A percentile compares a stretch with the other conserved stretches of the same genome.
Evolutionary conservation across 1,140 invertebrate genomes (phyloP).

Genomic region (Drosophila simulans): DNA sequence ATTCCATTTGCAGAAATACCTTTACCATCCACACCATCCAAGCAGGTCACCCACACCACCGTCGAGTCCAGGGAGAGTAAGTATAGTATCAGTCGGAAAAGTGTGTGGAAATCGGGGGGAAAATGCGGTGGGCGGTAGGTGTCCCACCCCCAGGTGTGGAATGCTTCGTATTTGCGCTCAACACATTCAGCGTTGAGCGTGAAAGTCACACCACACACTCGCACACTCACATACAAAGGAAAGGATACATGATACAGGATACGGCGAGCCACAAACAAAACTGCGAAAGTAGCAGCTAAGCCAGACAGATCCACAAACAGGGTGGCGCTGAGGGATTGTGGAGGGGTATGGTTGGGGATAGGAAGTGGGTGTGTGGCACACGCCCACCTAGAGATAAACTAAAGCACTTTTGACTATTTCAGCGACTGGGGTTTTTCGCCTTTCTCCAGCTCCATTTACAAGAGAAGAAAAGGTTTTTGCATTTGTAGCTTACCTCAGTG

Average conservation of each 20-base stretch:
- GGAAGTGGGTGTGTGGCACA: constrained; percentile 22
- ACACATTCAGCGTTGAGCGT: constrained; percentile 65
- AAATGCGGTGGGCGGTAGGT: neutral
- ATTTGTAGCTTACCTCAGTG: neutral
- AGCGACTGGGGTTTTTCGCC: constrained; percentile 59
- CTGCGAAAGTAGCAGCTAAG: constrained; percentile 81
- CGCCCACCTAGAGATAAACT: constrained; percentile 74
- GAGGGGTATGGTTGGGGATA: neutral
- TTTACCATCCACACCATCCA: constrained; percentile 84
- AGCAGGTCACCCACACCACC: constrained; percentile 83
- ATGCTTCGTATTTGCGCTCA: constrained; percentile 66
- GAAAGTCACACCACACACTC: constrained; percentile 76
- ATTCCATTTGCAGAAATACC: constrained; percentile 84
- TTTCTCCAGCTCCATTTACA: constrained; percentile 4
- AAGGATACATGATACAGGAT: constrained; percentile 70
- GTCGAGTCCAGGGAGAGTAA: constrained; percentile 84
- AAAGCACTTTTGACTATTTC: constrained; percentile 83
- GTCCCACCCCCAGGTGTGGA: neutral
- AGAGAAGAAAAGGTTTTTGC: neutral
- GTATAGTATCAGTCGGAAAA: constrained; percentile 70
- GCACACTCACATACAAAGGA: constrained; percentile 7
- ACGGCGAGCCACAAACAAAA: constrained; percentile 81
- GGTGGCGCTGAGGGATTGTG: neutral
- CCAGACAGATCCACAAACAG: constrained; percentile 73
- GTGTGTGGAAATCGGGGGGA: neutral